Evolutionary conservation across 2,888 invertebrate species (phyloP).

Genomic region (Polylopha cassiicola): DNA sequence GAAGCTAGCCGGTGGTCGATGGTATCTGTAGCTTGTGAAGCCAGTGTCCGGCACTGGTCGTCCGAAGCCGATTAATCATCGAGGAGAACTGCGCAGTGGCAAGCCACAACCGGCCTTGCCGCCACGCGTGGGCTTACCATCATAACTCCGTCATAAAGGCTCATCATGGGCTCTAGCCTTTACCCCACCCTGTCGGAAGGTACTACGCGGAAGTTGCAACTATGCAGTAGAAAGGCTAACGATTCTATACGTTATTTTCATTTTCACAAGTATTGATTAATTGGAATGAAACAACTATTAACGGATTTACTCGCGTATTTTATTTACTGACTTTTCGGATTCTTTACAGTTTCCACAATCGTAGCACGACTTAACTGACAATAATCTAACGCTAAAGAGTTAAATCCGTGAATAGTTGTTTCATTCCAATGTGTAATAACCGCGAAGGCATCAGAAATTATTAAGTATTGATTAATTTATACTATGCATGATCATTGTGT

Average conservation of each 20-base stretch:
- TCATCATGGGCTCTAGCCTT: conserved; percentile 47
- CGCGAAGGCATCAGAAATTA: too few relatives aligned
- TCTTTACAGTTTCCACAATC: too few relatives aligned
- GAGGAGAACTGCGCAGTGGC: conserved; percentile 66
- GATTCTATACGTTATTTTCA: conserved; percentile 14
- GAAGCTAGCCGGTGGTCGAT: conserved; percentile 45
- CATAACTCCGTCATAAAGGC: conserved; percentile 53
- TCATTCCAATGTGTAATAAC: too few relatives aligned
- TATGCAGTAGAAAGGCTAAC: conserved; percentile 14
- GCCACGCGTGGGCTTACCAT: conserved; percentile 61
- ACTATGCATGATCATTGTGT: too few relatives aligned
- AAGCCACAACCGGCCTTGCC: conserved; percentile 64
- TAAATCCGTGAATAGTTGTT: too few relatives aligned
- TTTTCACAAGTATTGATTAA: conserved; percentile 6
- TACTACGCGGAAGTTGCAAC: conserved; percentile 25
- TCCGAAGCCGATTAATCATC: conserved; percentile 67
- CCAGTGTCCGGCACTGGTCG: conserved; percentile 68
- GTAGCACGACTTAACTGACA: too few relatives aligned
- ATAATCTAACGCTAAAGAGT: too few relatives aligned
- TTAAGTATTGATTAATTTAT: too few relatives aligned
- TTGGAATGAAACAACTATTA: too few relatives aligned
- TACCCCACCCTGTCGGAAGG: conserved; percentile 28
- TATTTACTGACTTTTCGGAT: too few relatives aligned
- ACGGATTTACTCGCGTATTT: too few relatives aligned
- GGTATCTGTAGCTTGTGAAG: too few relatives aligned